Base-by-base conservation (phyloP, 2,113 vertebrate genomes). In the Rana temporaria region DNA sequence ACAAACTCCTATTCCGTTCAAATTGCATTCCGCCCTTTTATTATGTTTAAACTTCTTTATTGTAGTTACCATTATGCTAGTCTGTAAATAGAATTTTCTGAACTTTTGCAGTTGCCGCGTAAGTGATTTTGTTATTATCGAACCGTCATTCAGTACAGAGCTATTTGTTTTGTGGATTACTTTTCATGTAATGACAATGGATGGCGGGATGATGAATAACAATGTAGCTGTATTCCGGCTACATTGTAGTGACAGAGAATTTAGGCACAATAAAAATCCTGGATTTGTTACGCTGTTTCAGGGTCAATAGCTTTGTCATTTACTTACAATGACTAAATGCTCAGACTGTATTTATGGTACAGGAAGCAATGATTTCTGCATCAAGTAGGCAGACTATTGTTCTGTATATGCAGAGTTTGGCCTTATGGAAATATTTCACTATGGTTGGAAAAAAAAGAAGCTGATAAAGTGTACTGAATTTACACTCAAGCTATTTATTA, bases 101-200 rank as follows among this genome's bases (percentile, higher is more conserved):
- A 72, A 30, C 48, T 56, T 72, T 57, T 73, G 17, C 30, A 16
- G 71, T 16, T 1, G 55, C 71, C 17, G 9, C n/a, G 18, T 59
- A 38, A 56, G 71, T 74, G 30, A 59, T 74, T 74, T 59, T 26
- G 55, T 74, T 74, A 57, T 59, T 59, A 74, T 74, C 1, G 55
- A 32, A 59, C 55, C 32, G 24, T 59, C 16, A 55, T 57, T 73
- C 24, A 57, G 70, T 5, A 20, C 16, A 32, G 24, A 26, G 24
- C 26, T 57, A 55, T 32, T 57, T 7, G 53, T 32, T 57, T 57
- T 19, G 30, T 6, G 2, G 22, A 55, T 73, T 32, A 57, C 24
- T 73, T 57, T 73, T 73, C 52, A 34, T 57, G 70, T 57, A 55
- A 57, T 32, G 53, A 73, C 70, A 73, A 73, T 32, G 24, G 70